Evolutionary conservation across 2,113 vertebrate genomes (phyloP).

Genomic region (Camarhynchus parvulus): DNA sequence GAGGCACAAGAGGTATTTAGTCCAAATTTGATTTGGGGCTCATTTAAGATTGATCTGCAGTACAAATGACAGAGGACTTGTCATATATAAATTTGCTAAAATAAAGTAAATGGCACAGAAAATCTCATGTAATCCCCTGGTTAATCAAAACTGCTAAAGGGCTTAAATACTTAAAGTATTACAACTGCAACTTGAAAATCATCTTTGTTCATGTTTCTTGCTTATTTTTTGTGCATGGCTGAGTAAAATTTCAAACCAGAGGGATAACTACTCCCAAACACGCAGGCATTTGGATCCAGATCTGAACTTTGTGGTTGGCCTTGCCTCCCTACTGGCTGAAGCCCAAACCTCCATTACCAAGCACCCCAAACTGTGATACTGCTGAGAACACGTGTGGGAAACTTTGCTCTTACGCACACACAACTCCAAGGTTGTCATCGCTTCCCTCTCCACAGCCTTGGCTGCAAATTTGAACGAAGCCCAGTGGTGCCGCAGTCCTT

Average conservation of each 20-base stretch:
- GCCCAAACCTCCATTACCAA: neutral
- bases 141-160: neutral
- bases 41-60: neutral
- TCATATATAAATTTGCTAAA: neutral
- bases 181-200: neutral
- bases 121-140: neutral
- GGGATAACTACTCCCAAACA: neutral
- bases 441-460: neutral
- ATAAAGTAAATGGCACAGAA: neutral
- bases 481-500: neutral
- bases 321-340: neutral
- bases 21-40: neutral
- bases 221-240: neutral
- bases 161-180: neutral
- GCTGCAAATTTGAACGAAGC: neutral
- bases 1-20: neutral
- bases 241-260: neutral
- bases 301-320: conserved; percentile 22
- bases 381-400: conserved; percentile 48
- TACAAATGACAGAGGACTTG: neutral
- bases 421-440: conserved; percentile 1
- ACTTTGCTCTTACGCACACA: conserved; percentile 3
- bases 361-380: neutral
- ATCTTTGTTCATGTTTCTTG: neutral
- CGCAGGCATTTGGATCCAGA: neutral